Percentiles rank a stretch among this genome's conserved stretches.
Evolutionary conservation across 2,888 invertebrate genomes (phyloP).

Genomic region (Micoletzkya japonica): DNA sequence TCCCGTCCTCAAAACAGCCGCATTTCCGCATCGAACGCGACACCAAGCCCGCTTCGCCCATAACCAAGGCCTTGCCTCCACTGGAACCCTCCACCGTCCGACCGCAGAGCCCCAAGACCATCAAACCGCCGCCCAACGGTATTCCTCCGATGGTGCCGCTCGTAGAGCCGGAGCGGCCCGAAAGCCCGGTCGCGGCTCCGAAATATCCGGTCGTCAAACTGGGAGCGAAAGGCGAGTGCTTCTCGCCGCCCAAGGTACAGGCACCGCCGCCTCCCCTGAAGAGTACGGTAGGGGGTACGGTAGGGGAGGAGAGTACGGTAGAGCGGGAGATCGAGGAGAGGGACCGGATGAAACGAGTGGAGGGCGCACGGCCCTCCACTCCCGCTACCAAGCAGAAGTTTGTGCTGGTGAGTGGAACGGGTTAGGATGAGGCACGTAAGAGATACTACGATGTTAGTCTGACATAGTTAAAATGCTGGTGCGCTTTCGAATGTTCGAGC

Average conservation of each 20-base stretch:
- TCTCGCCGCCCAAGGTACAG: background rate
- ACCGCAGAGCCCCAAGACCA: too few species aligned
- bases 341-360: background rate
- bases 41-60: background rate
- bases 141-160: constrained; percentile 21
- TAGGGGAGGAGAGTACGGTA: background rate
- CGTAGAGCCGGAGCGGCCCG: constrained; percentile 6
- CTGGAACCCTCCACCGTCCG: background rate
- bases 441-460: too few species aligned
- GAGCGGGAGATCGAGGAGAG: background rate
- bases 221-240: constrained; percentile 4
- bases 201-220: constrained; percentile 19
- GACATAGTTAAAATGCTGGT: too few species aligned
- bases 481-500: too few species aligned
- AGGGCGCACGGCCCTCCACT: background rate
- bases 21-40: background rate
- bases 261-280: background rate
- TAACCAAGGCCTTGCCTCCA: background rate
- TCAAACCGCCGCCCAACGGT: background rate
- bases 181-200: background rate
- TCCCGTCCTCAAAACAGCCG: background rate
- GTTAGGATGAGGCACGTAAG: too few species aligned
- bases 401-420: constrained; percentile 13
- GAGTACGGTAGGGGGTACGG: too few species aligned
- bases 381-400: constrained; percentile 25